phyloP scores from a whole-genome alignment of 2,888 invertebrate species.

The Oligia fasciuncula region DNA sequence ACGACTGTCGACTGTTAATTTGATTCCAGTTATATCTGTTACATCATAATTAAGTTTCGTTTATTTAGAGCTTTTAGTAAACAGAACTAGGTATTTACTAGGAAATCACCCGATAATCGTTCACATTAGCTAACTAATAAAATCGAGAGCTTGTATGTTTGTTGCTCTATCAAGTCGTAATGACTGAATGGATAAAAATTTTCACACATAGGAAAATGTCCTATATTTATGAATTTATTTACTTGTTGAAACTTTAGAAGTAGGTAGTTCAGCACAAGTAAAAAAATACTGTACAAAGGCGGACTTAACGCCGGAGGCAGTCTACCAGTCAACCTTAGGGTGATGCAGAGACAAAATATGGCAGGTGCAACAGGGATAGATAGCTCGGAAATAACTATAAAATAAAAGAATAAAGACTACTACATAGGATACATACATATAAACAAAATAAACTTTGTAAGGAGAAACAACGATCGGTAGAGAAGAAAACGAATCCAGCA shows the following conservation, averaged over 20 bases:
- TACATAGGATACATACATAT: too few species aligned
- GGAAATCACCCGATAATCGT: neutral
- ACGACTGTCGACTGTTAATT: conserved; percentile 4
- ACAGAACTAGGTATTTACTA: neutral
- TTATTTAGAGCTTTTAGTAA: conserved; percentile 13
- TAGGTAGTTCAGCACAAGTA: neutral
- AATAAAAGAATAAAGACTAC: neutral
- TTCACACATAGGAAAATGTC: neutral
- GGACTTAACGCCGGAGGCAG: neutral
- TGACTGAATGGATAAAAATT: neutral
- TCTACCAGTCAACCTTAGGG: neutral
- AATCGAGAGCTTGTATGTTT: neutral
- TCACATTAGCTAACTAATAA: neutral
- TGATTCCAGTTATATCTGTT: conserved; percentile 39
- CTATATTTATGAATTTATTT: neutral
- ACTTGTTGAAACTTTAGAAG: neutral
- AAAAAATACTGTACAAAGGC: too few species aligned
- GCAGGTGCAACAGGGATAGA: neutral
- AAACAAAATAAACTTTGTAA: too few species aligned
- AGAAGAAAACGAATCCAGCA: too few species aligned
- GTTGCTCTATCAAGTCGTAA: neutral
- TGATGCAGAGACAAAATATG: neutral
- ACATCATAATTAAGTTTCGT: conserved; percentile 6
- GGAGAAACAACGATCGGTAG: neutral
- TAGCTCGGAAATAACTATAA: neutral